A percentile compares a stretch with the other conserved stretches of the same genome.
phyloP scores from a whole-genome alignment of 2,797 vertebrate species.

The Sphaeramia orbicularis region DNA sequence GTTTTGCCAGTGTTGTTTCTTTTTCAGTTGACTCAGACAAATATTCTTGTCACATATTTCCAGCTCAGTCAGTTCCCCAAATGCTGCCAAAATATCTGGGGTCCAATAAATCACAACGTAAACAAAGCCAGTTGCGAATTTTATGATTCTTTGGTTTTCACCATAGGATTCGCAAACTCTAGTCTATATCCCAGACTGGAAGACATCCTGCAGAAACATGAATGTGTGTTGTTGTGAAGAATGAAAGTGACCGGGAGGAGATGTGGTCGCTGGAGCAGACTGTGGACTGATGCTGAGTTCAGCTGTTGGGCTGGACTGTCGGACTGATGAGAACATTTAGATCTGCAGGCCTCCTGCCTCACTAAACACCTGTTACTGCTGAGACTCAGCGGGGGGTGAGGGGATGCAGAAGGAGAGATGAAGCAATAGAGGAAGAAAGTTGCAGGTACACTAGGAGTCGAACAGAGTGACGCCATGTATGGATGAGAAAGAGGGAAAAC shows the following conservation, averaged over 20 bases:
- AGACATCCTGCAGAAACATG: conserved; percentile 9
- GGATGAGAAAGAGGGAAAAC: neutral
- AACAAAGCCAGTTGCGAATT: conserved; percentile 1
- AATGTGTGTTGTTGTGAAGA: conserved; percentile 28
- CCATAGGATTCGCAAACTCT: neutral
- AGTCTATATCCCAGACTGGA: conserved; percentile 6
- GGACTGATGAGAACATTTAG: conserved; percentile 78
- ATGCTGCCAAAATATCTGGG: neutral
- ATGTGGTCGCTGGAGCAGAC: conserved; percentile 26
- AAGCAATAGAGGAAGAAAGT: conserved; percentile 44
- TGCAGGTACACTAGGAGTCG: conserved; percentile 24
- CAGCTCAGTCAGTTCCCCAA: neutral
- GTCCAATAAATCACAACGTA: conserved; percentile 2
- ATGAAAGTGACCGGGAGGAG: conserved; percentile 50
- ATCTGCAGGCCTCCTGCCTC: conserved; percentile 65
- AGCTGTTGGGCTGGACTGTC: conserved; percentile 66
- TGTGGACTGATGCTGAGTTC: conserved; percentile 71
- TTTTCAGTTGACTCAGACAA: neutral
- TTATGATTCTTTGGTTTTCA: conserved; percentile 9
- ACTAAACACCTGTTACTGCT: conserved; percentile 74
- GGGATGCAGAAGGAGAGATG: conserved; percentile 39
- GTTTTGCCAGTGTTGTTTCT: neutral
- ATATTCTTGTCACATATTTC: neutral
- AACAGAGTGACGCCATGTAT: conserved; percentile 8
- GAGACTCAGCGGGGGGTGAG: conserved; percentile 52